These are phyloP conservation scores for Lepidocyrtoides sp. DNA, from an alignment of 2,888 invertebrate genomes.

Conservation along the genomic window DNA sequence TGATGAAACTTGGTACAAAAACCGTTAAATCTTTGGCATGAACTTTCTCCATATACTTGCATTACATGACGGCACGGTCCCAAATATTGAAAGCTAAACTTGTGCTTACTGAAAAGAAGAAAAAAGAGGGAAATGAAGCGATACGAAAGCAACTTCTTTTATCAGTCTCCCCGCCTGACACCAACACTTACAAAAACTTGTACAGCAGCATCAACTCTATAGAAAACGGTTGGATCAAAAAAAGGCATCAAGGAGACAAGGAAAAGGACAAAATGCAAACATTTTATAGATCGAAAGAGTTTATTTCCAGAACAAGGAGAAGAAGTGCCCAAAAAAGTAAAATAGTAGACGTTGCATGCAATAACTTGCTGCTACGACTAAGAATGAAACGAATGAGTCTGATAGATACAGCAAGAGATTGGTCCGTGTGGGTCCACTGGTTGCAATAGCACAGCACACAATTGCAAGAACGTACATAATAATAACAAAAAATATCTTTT, in stretches of 20 bases:
- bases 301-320: conserved; percentile 45
- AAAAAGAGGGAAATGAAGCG: conserved; percentile 41
- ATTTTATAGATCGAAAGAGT: conserved; percentile 56
- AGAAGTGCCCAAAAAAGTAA: conserved; percentile 40
- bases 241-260: conserved; percentile 18
- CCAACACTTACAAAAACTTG: background rate
- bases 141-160: conserved; percentile 30
- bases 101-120: background rate
- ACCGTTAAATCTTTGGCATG: conserved; percentile 47
- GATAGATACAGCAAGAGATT: conserved; percentile 19
- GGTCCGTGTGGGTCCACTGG: conserved; percentile 61
- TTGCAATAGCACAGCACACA: conserved; percentile 63
- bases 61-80: background rate
- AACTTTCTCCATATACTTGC: conserved; percentile 23
- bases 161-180: background rate
- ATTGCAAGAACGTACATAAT: conserved; percentile 69
- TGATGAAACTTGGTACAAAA: conserved; percentile 33
- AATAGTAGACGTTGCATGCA: conserved; percentile 1
- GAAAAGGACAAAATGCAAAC: conserved; percentile 52
- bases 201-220: background rate
- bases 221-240: conserved; percentile 27
- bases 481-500: conserved; percentile 56
- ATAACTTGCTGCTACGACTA: background rate
- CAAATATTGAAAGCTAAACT: background rate
- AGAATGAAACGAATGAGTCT: background rate